Evolutionary conservation across 2,797 vertebrate genomes (phyloP).

Genomic region (Crenichthys baileyi): DNA sequence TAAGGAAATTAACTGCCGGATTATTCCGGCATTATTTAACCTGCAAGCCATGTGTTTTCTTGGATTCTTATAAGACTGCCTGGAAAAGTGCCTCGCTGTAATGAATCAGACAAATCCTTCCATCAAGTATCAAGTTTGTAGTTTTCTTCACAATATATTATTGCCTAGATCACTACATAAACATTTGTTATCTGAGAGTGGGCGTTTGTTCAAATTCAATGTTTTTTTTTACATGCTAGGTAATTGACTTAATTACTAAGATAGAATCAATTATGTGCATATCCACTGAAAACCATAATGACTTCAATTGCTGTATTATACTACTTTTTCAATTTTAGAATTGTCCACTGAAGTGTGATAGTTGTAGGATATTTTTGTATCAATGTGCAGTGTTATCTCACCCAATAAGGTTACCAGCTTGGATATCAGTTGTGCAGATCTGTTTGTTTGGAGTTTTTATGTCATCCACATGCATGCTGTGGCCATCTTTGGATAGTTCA

Average conservation of each 20-base stretch:
- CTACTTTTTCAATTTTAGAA: neutral
- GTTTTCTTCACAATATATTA: slow-evolving; percentile 29
- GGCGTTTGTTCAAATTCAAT: neutral
- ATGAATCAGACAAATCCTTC: slow-evolving; percentile 66
- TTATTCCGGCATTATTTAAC: slow-evolving; percentile 74
- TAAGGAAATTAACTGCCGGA: slow-evolving; percentile 68
- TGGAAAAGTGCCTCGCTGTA: slow-evolving; percentile 50
- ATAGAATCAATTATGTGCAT: neutral
- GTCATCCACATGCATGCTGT: too few relatives aligned
- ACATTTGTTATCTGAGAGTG: neutral
- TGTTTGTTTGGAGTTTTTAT: too few relatives aligned
- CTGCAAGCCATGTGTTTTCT: slow-evolving; percentile 75
- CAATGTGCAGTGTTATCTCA: too few relatives aligned
- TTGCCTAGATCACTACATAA: neutral
- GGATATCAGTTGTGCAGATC: too few relatives aligned
- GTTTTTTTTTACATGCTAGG: neutral
- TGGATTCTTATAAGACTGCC: slow-evolving; percentile 52
- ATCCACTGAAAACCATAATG: neutral
- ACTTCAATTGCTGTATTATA: neutral
- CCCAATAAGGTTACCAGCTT: too few relatives aligned
- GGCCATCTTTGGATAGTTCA: too few relatives aligned
- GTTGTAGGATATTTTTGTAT: neutral
- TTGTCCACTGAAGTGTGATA: neutral
- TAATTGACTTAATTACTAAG: neutral
- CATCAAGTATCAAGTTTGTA: slow-evolving; percentile 27